Base-by-base conservation (phyloP, 2,797 vertebrate genomes). In the Ara ararauna region DNA sequence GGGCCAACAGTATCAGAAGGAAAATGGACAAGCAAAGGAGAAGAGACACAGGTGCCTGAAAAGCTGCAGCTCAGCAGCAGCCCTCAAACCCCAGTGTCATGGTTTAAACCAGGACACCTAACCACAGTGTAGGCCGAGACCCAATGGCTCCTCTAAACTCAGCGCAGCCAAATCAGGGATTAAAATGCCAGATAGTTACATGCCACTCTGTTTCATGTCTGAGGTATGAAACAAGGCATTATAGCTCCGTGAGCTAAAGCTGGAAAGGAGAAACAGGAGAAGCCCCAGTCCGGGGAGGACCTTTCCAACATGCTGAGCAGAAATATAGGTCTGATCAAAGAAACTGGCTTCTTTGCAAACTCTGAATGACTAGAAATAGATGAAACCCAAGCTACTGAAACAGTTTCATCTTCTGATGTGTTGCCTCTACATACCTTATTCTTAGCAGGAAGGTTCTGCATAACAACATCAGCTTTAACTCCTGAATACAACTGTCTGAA, bases 131-230 rank as follows among this genome's bases (percentile, higher is more conserved):
- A 60, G 34, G 58, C 34, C 6, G 8, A 7, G 9, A 17, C 38
- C 6, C 0, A 3, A 17, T 0, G 0, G 50, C 34, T 86, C 36
- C 44, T 44, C n/a, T 9, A 5, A 40, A 5, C 21, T 56, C 78
- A 27, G 42, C 2, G 0, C 5, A 4, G 38, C 4, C 32, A 2
- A 70, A 48, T 11, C 54, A 62, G 42, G 54, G 38, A 34, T 51
- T 61, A 26, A 79, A 85, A 45, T 5, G 61, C 32, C 72, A 27
- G 40, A 40, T 1, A 56, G 50, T 11, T 45, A 38, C 36, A 6
- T 9, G 23, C 8, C 29, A 23, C 22, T 16, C 44, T 20, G 3
- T 13, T 72, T 68, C 29, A 4, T 11, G 12, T 14, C 47, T 12
- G 11, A 75, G 26, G 13, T 61, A 15, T 19, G 54, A 53, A 94